Evolutionary conservation across 2,113 vertebrate genomes (phyloP).

Genomic region (Nibea coibor): DNA sequence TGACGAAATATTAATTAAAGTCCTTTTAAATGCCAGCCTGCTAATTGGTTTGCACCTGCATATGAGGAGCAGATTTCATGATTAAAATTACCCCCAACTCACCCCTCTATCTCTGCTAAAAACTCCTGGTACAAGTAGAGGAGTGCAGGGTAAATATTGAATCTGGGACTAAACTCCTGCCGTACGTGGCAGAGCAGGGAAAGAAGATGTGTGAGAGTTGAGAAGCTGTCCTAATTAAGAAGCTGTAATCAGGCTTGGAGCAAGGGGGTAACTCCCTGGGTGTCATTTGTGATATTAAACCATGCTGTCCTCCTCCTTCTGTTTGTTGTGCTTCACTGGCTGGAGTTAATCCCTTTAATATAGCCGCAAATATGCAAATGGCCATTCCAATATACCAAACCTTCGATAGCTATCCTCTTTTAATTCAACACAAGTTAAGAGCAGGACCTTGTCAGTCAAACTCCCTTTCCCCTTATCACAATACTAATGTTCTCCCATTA

Average conservation of each 20-base stretch:
- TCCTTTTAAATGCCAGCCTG: slow-evolving; percentile 95
- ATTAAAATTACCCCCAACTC: slow-evolving; percentile 86
- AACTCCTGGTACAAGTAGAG: slow-evolving; percentile 92
- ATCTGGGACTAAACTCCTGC: slow-evolving; percentile 96
- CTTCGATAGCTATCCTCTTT: slow-evolving; percentile 93
- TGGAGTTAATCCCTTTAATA: slow-evolving; percentile 99
- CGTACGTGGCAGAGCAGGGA: slow-evolving; percentile 85
- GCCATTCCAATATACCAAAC: slow-evolving; percentile 96
- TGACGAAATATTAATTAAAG: slow-evolving; percentile 97
- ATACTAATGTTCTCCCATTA: slow-evolving; percentile 80
- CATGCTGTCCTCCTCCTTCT: slow-evolving; percentile 89
- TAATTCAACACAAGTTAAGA: slow-evolving; percentile 98
- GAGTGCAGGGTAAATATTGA: slow-evolving; percentile 99
- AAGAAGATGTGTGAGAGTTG: slow-evolving; percentile 76
- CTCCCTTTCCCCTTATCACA: slow-evolving; percentile 77
- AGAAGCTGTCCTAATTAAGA: slow-evolving; percentile 97
- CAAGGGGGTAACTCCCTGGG: slow-evolving; percentile 95
- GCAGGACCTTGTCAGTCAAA: slow-evolving; percentile 98
- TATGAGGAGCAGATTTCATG: slow-evolving; percentile 87
- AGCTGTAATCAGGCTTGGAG: slow-evolving; percentile 96
- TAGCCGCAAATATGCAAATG: slow-evolving; percentile 98
- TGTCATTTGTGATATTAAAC: slow-evolving; percentile 99
- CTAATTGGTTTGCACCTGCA: slow-evolving; percentile 99
- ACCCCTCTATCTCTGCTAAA: slow-evolving; percentile 88
- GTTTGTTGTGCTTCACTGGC: slow-evolving; percentile 96